phyloP scores from a whole-genome alignment of 2,113 vertebrate species.

The Gadus chalcogrammus region DNA sequence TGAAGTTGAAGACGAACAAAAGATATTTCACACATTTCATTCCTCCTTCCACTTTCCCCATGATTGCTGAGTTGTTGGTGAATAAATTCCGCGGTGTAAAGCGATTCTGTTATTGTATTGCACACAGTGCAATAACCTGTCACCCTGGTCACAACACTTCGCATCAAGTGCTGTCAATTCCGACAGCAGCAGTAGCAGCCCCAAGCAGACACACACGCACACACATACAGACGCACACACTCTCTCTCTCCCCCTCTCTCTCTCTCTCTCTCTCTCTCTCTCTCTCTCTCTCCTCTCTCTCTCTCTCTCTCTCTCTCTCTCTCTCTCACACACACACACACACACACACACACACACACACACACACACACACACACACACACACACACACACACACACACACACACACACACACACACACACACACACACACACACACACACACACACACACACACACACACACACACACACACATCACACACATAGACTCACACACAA shows the following conservation, averaged over 20 bases:
- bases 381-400: background rate
- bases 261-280: too few relatives aligned
- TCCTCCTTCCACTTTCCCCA: constrained; percentile 83
- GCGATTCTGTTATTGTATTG: background rate
- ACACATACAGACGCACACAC: background rate
- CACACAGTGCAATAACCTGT: constrained; percentile 32
- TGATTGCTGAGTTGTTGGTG: constrained; percentile 38
- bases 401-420: background rate
- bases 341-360: too few relatives aligned
- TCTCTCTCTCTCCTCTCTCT: too few relatives aligned
- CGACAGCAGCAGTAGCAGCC: background rate
- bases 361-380: background rate
- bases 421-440: background rate
- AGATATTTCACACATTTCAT: constrained; percentile 91
- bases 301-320: too few relatives aligned
- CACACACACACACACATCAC: constrained; percentile 6
- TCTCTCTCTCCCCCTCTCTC: too few relatives aligned
- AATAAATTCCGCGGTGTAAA: background rate
- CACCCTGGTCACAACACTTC: constrained; percentile 25
- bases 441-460: background rate
- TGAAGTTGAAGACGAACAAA: constrained; percentile 90
- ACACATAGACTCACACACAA: background rate
- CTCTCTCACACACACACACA: too few relatives aligned
- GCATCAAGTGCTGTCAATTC: constrained; percentile 37
- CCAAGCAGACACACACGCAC: too few relatives aligned